Evolutionary conservation across 2,113 vertebrate species (phyloP), one percentile per base, ranked within the genome.

Genomic region (Bubo bubo): DNA sequence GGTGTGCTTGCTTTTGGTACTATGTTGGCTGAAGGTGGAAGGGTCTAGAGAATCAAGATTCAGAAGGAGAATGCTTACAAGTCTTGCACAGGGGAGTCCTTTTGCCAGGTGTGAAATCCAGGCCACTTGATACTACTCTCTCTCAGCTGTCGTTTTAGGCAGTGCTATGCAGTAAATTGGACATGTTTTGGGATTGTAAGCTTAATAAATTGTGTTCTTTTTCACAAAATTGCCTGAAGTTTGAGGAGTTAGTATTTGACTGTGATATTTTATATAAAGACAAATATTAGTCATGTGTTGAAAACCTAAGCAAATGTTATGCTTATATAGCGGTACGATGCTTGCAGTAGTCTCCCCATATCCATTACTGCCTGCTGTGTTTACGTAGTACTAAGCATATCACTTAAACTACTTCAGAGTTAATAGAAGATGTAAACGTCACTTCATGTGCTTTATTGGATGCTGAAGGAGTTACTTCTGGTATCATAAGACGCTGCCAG

Each of bases 391-490:
- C 52, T 15, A 9, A 79, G 47, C 28, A 10, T 52, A 8, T 84
- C 2, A 28, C 39, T 59, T 87, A 37, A 87, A 49, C 50, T 66
- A 15, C 53, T 66, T 73, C 63, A 79, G 53, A 60, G 72, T 79
- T 37, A 56, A 47, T 9, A 45, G 67, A 73, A 76, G 62, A 55
- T 47, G 75, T 45, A 41, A 86, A 70, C 5, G 15, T 73, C 41
- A 47, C 23, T 86, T 52, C 27, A 32, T 0, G 3, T 80, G 58
- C 52, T 92, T 21, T 47, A 5, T 68, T 70, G 58, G 80, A 35
- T 87, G 52, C 37, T 52, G 72, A n/a, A 84, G 91, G 64, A 84
- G 55, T 84, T 84, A 26, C 73, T 92, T 90, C 7, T 66, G 84
- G 19, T 85, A 8, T 81, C 41, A 3, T 41, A 74, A 53, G 56